A percentile compares a stretch with the other conserved stretches of the same genome.
Conservation (phyloP, 1,140 invertebrate genomes). For the Pseudomyrmex gracilis region DNA sequence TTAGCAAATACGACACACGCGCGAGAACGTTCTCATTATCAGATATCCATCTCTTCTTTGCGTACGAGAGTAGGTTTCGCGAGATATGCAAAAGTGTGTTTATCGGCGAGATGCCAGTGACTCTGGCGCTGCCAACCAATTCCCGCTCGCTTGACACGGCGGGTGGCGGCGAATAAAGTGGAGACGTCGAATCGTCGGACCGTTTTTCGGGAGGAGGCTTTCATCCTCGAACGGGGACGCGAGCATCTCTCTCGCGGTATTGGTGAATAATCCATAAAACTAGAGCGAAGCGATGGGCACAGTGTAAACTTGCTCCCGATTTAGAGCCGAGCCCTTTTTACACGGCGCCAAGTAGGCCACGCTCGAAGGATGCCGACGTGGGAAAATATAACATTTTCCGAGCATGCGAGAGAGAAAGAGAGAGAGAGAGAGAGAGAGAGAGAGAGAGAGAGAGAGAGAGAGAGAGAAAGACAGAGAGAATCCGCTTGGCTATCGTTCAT, state of each 20-base stretch:
- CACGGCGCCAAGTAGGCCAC: conserved; percentile 73
- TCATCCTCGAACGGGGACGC: conserved; percentile 7
- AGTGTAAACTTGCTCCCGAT: conserved; percentile 74
- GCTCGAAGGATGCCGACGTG: conserved; percentile 70
- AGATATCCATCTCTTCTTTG: too few relatives aligned
- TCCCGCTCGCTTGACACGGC: not conserved
- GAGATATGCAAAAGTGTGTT: conserved; percentile 4
- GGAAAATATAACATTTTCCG: conserved; percentile 72
- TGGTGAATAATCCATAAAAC: conserved; percentile 68
- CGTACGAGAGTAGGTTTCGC: not conserved
- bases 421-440: too few relatives aligned
- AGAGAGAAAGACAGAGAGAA: conserved; percentile 10
- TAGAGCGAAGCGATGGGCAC: conserved; percentile 68
- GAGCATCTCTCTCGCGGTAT: conserved; percentile 50
- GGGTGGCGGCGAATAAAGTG: not conserved
- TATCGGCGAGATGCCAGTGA: not conserved
- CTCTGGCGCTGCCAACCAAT: conserved; percentile 7
- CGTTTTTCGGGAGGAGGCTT: conserved; percentile 16
- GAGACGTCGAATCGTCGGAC: not conserved
- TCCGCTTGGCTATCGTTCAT: conserved; percentile 33
- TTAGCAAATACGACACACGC: too few relatives aligned
- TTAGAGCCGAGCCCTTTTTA: conserved; percentile 76
- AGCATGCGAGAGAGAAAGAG: conserved; percentile 49
- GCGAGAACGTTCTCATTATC: too few relatives aligned
- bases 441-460: conserved; percentile 13